These are phyloP conservation scores for Hyperopisus bebe DNA, from an alignment of 2,113 vertebrate genomes.

Conservation along the genomic window DNA sequence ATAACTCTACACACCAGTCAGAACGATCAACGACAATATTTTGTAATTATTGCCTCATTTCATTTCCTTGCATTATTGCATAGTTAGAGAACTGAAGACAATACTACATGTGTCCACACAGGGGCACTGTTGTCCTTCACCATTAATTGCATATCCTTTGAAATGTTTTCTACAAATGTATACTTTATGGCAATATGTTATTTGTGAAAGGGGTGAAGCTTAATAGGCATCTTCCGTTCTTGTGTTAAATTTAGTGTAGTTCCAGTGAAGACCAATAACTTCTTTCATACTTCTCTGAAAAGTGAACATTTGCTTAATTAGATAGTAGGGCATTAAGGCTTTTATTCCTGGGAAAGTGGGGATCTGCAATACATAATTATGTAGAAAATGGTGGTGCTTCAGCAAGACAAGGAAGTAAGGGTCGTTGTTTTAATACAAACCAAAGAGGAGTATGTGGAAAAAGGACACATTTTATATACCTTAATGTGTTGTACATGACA, in stretches of 20 bases:
- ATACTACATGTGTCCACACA: constrained; percentile 12
- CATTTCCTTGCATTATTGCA: not conserved
- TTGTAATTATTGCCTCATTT: constrained; percentile 1
- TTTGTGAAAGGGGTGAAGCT: not conserved
- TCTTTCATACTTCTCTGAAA: constrained; percentile 9
- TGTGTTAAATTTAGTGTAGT: constrained; percentile 20
- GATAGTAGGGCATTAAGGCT: constrained; percentile 14
- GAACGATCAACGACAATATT: not conserved
- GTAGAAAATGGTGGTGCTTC: not conserved
- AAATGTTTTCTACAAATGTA: constrained; percentile 7
- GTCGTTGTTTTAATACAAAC: not conserved
- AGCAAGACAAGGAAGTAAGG: not conserved
- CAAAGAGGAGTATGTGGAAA: not conserved
- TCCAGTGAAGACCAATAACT: not conserved
- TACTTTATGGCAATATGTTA: constrained; percentile 12
- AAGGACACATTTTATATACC: not conserved
- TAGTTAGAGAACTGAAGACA: not conserved
- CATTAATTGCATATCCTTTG: not conserved
- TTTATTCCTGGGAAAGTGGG: constrained; percentile 4
- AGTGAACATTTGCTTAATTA: constrained; percentile 6
- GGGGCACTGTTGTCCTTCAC: constrained; percentile 22
- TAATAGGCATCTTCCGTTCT: not conserved
- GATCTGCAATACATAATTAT: constrained; percentile 15
- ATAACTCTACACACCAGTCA: not conserved
- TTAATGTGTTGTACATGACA: not conserved